Base-by-base conservation (phyloP, 2,113 vertebrate genomes). In the Stomatorhinus ivindoensis region DNA sequence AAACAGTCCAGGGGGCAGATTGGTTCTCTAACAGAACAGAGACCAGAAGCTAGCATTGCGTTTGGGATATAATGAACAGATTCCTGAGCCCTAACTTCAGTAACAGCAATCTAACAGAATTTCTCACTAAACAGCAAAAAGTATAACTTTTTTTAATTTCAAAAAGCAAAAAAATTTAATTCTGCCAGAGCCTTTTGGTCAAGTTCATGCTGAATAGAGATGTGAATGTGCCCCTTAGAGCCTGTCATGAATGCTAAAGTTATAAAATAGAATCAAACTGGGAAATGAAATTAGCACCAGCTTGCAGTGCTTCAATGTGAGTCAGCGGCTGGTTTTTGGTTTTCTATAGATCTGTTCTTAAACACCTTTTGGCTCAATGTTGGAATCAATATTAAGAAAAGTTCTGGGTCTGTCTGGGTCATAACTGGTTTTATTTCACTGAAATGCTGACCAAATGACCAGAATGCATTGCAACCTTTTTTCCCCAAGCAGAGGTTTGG, bases 371-470 rank as follows among this genome's bases (percentile, higher is more conserved):
- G 47, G 8, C 48, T 35, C n/a, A 86, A 53, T 35, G 85, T 86
- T 53, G 85, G 85, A 86, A 84, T 84, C 82, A 47, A 47, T 84
- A 84, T 84, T 84, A 46, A 46, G 82, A n/a, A 47, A 84, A 46
- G 17, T 44, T 47, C 61, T 69, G 61, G 21, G 42, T 47, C 82
- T 84, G 44, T 47, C 19, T 46, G 39, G 82, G 82, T 84, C 39
- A 46, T 44, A 84, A 46, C 44, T 44, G 82, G 39, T 3, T 84
- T 24, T 84, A 42, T 47, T 80, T 80, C 73, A 80, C 35, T 42
- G 35, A 80, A 80, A 84, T 84, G 82, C 42, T 84, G 82, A 47
- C 44, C 24, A 84, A n/a, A 46, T 47, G 44, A 84, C 73, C 35
- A 80, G 73, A 80, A 80, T 80, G 35, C 35, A 80, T 80, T 80